Base-by-base conservation (phyloP, 2,113 vertebrate species). In the Ibidorhyncha struthersii region DNA sequence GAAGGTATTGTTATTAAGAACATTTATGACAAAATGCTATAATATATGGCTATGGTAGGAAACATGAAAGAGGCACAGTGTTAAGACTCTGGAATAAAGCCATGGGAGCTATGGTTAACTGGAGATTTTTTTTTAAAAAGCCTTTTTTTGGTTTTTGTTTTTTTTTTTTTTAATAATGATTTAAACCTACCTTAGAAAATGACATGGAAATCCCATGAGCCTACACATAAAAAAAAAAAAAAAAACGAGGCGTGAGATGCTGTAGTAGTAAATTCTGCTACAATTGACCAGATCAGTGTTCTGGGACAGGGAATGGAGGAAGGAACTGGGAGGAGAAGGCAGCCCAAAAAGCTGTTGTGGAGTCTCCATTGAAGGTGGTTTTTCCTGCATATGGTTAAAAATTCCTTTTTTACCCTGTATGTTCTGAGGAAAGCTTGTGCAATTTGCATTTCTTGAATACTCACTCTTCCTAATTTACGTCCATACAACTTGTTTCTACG, bases 401-500 rank as follows among this genome's bases (percentile, higher is more conserved):
- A 65, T 34, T 21, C 14, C 8, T 52, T 40, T 81, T 82, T 78
- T n/a, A 16, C 4, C n/a, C 86, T 13, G 40, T 65, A 41, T 73
- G 21, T 69, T 96, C 63, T 30, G 43, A 56, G 72, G 47, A 94
- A 94, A 81, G 23, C 59, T 79, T 56, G 38, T 78, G 62, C 30
- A 20, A 71, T 91, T 93, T 87, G 50, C 50, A 52, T 89, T 90
- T 96, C 32, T 85, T 69, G 25, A 96, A 82, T 89, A 62, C 38
- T 94, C 30, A 9, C 13, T 91, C 53, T 79, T 94, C 82, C 73
- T 67, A 92, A 78, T 95, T 91, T 83, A 93, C 13, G 21, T 86
- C 41, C 62, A 88, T 93, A 87, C 76, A 81, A 87, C 53, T 96
- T 93, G 65, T 95, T 94, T 94, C 41, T 55, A 36, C 29, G 12